Base-by-base conservation (phyloP, 2,113 vertebrate genomes). In the Guaruba guarouba region DNA sequence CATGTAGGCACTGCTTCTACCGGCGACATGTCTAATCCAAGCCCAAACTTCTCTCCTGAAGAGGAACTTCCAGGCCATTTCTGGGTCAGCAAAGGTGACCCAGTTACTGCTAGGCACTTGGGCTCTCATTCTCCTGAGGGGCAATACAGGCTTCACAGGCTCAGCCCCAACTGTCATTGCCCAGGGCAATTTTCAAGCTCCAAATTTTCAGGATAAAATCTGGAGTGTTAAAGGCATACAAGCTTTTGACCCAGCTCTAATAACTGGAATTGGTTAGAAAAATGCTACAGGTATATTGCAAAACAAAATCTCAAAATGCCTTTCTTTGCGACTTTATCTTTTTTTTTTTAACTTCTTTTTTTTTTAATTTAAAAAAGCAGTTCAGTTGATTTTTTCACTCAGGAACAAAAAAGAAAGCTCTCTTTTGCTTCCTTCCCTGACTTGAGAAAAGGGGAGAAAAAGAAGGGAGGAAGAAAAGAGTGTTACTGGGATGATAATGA, bases 391-490 rank as follows among this genome's bases (percentile, higher is more conserved):
- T 76, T 90, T 82, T 90, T 74, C 27, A 64, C 48, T 83, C 15
- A 86, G n/a, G n/a, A 94, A 82, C n/a, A 85, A 64, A 64, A 73
- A 20, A 82, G 27, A 78, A 78, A 88, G 64, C 17, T 93, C 37
- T 27, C 37, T 84, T 28, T 82, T 63, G 29, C 17, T 64, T 86
- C 51, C 8, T 92, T 94, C 28, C 8, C 29, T 46, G 61, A 48
- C 79, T 81, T 2, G 0, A 64, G 68, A 77, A 90, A 91, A 82
- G 69, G 1, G 18, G 17, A 49, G 77, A 74, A 91, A 81, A 82
- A 3, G 16, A 43, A 83, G 17, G 29, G 68, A 68, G 52, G 44
- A 91, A 92, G 44, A 92, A 87, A 84, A 68, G 48, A 82, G 39
- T 2, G 22, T 63, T 86, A 6, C 31, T 85, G 59, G 41, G 68